Conservation (phyloP, 2,888 invertebrate species). For the Calliscelio sp. region DNA sequence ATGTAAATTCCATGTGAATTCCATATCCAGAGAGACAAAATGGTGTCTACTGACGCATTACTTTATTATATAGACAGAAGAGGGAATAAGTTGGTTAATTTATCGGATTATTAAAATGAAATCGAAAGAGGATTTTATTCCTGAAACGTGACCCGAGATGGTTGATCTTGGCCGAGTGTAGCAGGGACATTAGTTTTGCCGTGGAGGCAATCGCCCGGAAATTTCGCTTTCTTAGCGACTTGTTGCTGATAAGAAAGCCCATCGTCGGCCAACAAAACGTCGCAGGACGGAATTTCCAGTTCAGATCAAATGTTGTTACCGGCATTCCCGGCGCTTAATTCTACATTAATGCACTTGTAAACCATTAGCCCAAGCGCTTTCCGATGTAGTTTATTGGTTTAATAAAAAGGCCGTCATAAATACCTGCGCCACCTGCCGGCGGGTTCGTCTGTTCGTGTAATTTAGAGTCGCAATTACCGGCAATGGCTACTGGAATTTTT, state of each 20-base stretch:
- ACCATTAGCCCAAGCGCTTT: neutral
- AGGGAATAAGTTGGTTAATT: no score
- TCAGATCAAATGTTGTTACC: constrained; percentile 4
- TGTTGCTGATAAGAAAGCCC: constrained; percentile 62
- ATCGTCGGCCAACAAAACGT: neutral
- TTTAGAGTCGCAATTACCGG: no score
- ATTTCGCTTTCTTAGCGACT: constrained; percentile 56
- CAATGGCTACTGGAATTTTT: no score
- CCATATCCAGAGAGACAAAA: no score
- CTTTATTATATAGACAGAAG: no score
- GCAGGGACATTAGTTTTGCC: constrained; percentile 56
- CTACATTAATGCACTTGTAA: constrained; percentile 2
- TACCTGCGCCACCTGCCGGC: neutral
- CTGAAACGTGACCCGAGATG: constrained; percentile 24
- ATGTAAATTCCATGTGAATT: no score
- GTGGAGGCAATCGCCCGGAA: constrained; percentile 60
- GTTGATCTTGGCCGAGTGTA: constrained; percentile 31
- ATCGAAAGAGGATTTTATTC: no score
- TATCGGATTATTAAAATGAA: no score
- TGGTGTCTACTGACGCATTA: no score
- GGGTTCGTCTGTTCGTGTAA: no score
- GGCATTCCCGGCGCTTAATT: constrained; percentile 19
- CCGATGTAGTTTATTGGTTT: neutral
- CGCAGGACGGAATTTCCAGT: constrained; percentile 11
- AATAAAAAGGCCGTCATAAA: neutral